These are phyloP conservation scores for Tetrax tetrax DNA, from an alignment of 2,113 vertebrate species.

Conservation along the genomic window DNA sequence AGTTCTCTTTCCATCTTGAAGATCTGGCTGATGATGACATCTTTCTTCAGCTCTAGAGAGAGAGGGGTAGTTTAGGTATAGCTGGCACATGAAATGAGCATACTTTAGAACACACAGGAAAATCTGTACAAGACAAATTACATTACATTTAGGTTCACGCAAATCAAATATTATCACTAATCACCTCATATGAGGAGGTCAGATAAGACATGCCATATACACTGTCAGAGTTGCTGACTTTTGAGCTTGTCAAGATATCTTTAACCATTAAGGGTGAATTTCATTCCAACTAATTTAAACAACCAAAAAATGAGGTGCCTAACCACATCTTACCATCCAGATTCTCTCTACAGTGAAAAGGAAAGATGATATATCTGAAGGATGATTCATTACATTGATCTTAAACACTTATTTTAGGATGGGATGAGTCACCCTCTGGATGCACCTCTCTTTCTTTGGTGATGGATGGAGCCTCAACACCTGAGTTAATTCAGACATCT, in stretches of 20 bases:
- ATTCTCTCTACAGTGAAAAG: background rate
- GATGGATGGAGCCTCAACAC: background rate
- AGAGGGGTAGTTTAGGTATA: background rate
- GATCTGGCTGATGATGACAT: accelerated
- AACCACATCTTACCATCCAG: background rate
- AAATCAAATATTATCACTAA: background rate
- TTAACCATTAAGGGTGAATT: background rate
- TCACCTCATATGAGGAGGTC: background rate
- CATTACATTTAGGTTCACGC: background rate
- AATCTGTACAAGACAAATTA: background rate
- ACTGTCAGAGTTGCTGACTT: background rate
- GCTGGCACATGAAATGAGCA: background rate
- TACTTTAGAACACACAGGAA: background rate
- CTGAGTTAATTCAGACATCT: background rate
- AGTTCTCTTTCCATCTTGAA: background rate
- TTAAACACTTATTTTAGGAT: background rate
- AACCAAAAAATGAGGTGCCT: accelerated
- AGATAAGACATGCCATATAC: background rate
- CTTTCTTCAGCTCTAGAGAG: background rate
- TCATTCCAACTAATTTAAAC: background rate
- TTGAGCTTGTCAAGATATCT: background rate
- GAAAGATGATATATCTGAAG: background rate
- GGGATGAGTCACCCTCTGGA: background rate
- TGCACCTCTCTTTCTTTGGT: background rate
- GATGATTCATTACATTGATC: background rate